Base-by-base conservation (phyloP, 2,888 invertebrate genomes). In the Scaptomyza caliginosa region DNA sequence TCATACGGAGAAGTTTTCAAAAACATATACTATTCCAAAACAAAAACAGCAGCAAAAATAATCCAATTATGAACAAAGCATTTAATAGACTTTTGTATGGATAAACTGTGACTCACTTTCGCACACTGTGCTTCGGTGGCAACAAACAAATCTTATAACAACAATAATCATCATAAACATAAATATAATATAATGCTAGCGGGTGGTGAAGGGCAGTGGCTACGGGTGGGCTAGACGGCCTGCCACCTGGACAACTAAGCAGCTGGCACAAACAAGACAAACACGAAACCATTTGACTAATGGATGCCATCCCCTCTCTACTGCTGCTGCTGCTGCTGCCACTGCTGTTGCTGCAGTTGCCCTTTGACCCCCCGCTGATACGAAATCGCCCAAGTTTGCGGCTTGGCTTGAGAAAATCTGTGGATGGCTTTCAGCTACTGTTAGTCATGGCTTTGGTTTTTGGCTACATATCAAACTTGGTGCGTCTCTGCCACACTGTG, bases 281-380 rank as follows among this genome's bases (percentile, higher is more conserved):
- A 65, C 79, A 69, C 45, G 63, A 55, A 63, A 60, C 80, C 81
- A 81, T 86, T 86, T 83, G 80, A 81, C 86, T 81, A 81, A 81
- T 81, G 86, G 85, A 75, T 64, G 72, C 65, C 65, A 67, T 13
- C 11, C 21, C 10, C 8, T 21, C 19, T 11, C 34, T 32, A 32
- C 16, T 8, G 45, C n/a, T n/a, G 11, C 2, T 64, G 75, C 50
- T 76, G 57, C 39, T 65, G 49, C 2, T 64, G 75, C 50, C 72
- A 54, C 39, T 65, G 49, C 56, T 59, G 40, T 54, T 36, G 62
- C 60, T 59, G 46, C 66, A 28, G 38, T 40, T 39, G 45, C 23
- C 45, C 49, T 39, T 66, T 40, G 66, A 36, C 30, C 4, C 34
- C 7, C 30, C n/a, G 36, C 19, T 40, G 24, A 11, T 36, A 39